Evolutionary conservation across 2,888 invertebrate species (phyloP), one percentile per base, ranked within the genome.

Genomic region (Lithophane leautieri): DNA sequence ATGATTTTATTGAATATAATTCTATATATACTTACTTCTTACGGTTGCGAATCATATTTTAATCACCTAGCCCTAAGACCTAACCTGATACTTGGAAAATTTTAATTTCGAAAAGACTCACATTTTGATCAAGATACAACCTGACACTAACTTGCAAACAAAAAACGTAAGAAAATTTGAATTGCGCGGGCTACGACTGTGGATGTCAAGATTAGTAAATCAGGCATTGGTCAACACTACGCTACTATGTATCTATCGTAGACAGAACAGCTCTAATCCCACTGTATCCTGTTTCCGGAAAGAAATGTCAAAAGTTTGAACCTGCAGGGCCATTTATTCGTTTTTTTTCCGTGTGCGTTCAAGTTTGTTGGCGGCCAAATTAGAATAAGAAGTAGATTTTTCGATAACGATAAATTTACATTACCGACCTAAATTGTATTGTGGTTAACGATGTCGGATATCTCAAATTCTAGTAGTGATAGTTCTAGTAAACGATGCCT

Each of bases 401-500:
- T 56, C 4, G 3, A 1, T 40, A 50, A 22, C n/a, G n/a, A n/a
- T n/a, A 7, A 40, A 40, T n/a, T 70, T 19, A 28, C 3, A 16
- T 34, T 1, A 19, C 16, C 16, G 4, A 25, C 8, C 8, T 8
- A 2, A 54, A 54, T 50, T 19, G 0, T 9, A 44, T 54, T 40
- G 19, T 28, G 40, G 2, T 11, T 25, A 28, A 78, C 11, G n/a
- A 76, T 77, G 76, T 70, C 76, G 3, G 54, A 56, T 42, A 56
- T 34, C 0, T 70, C 62, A 40, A 63, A 47, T 70, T 42, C 44
- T 0, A 42, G 25, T 40, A 47, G n/a, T 19, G 44, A 14, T n/a
- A 34, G n/a, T 50, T 22, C 54, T 16, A 78, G 16, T 50, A 74
- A 67, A 58, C 63, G 71, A 1, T 72, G 78, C 2, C 22, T 79